Conservation (phyloP, 2,113 vertebrate genomes). For the Neofelis nebulosa region DNA sequence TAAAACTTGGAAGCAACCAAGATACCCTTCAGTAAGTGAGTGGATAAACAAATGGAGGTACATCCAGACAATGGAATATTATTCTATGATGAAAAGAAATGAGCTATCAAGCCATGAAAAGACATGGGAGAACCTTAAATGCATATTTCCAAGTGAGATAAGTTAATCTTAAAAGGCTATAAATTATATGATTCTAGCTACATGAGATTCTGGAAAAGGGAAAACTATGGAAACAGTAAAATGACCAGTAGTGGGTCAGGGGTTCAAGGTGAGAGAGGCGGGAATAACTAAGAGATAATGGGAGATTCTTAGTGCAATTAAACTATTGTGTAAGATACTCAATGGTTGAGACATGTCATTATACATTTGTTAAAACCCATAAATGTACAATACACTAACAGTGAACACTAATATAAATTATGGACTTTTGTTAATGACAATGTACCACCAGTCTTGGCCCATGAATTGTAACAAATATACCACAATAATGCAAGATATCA, state of each 20-base stretch:
- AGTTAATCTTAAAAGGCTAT: background rate
- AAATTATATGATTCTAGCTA: background rate
- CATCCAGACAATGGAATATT: background rate
- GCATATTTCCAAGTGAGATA: background rate
- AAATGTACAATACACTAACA: background rate
- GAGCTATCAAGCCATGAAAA: background rate
- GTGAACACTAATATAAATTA: background rate
- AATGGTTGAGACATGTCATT: background rate
- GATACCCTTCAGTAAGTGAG: background rate
- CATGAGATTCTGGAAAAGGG: background rate
- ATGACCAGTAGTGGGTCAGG: background rate
- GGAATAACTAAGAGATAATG: background rate
- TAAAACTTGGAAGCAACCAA: background rate
- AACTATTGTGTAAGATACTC: background rate
- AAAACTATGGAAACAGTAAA: background rate
- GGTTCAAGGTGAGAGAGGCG: background rate
- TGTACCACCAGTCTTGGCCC: background rate
- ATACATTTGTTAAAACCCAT: background rate
- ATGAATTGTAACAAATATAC: background rate
- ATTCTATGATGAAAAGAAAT: background rate
- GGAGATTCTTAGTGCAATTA: background rate
- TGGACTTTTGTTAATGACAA: background rate
- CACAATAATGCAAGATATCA: background rate
- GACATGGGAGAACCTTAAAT: too few species aligned
- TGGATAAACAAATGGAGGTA: background rate